Base-by-base conservation (phyloP, 2,888 invertebrate genomes). In the Macropis europaea region DNA sequence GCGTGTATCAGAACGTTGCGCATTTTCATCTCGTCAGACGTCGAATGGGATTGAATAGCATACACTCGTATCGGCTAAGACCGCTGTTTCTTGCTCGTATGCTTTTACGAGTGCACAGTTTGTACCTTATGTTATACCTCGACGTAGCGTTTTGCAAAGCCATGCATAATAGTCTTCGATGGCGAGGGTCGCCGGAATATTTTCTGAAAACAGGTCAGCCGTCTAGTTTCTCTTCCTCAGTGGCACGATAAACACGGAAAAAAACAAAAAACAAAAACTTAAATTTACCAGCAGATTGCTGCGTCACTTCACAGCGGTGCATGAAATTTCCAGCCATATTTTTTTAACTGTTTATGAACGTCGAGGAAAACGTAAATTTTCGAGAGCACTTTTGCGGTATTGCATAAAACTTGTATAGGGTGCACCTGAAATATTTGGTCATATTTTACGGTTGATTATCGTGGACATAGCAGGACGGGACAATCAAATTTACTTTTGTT, bases 181-280 rank as follows among this genome's bases (percentile, higher is more conserved):
- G 50, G 38, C 32, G 17, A 19, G 56, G 30, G n/a, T 38, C 15
- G 43, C 45, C 13, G 26, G 40, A 63, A 40, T 54, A 54, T 53
- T 54, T 68, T 28, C 48, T 26, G 22, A 40, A 68, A 68, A 63
- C 28, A 63, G 67, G 67, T 68, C 54, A 48, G 24, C 28, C 66
- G 43, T 66, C 42, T 62, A 38, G 42, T 47, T 53, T 42, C 26
- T 42, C 47, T 15, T 5, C 22, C 26, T 26, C n/a, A n/a, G n/a
- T n/a, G 42, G 40, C 34, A 30, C 47, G 54, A 22, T 38, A 19
- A 43, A 54, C 52, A 42, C 17, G 54, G 28, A 47, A 62, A 28
- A 47, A 54, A 15, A 34, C 4, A 26, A 42, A 48, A n/a, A n/a
- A n/a, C n/a, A n/a, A n/a, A n/a, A n/a, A n/a, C n/a, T n/a, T n/a